Evolutionary conservation across 2,113 vertebrate genomes (phyloP), one percentile per base, ranked within the genome.

Genomic region (Pedetes capensis): DNA sequence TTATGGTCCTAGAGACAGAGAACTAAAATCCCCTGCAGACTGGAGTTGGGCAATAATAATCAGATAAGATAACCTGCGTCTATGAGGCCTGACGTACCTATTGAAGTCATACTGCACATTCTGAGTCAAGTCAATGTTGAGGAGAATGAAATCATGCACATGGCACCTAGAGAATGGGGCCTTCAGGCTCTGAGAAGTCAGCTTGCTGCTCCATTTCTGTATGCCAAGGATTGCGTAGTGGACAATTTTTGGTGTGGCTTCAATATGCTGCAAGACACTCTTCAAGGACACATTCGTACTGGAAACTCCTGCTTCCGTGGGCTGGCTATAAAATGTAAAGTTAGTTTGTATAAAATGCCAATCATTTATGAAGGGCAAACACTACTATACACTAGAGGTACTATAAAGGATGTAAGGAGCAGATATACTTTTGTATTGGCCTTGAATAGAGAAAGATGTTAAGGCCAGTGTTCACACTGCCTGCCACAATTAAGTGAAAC

Each of bases 21-120:
- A 18, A 84, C 25, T 44, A 63, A 49, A 53, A 55, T 25, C n/a
- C 34, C 18, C 34, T 13, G n/a, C 6, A 64, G 71, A 91, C 23
- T 71, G 69, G 27, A 86, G 55, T 29, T n/a, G 44, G 32, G 39
- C 83, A 76, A 14, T 55, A 37, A 39, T 3, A n/a, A 8, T 44
- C 44, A 32, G 22, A 18, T 29, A 63, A 57, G 34, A 29, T 49
- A 18, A 4, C 25, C 5, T 68, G 10, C 17, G 1, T 44, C 59
- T 51, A n/a, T 9, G 69, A 64, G 34, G 83, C 42, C 64, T 23
- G 14, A n/a, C 98, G 95, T 97, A 99, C 99, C 99, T 99, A 97
- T 99, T 99, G 3, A 99, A 99, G 97, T 99, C 99, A 61, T 99
- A 99, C 97, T 99, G 99, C 82, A 99, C 99, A 4, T 99, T 99